Evolutionary conservation across 2,888 invertebrate genomes (phyloP), one percentile per base, ranked within the genome.

Genomic region (Drosophila affinis): DNA sequence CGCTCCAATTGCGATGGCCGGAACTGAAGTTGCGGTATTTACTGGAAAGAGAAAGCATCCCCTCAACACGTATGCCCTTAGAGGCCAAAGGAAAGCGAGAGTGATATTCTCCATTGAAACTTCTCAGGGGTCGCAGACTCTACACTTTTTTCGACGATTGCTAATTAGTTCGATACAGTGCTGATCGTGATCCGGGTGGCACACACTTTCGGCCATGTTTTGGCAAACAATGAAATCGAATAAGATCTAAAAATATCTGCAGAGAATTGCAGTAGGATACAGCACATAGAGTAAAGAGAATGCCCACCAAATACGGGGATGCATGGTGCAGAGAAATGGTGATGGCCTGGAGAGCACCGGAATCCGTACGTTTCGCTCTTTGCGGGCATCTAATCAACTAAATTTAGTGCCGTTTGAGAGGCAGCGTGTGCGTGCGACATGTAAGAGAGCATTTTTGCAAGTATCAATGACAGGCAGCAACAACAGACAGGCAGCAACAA

Each of bases 301-400:
- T 48, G 47, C 27, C 9, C 54, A 12, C 21, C 14, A 29, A 54
- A 32, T 51, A 39, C 45, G 56, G 57, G 21, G 6, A 5, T 1
- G 55, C 54, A 45, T 63, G 48, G 61, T 51, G 49, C 45, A 18
- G 14, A 17, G 39, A 17, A 6, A 45, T 55, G 65, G 53, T 32
- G 57, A 39, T 51, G 51, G 9, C 29, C 52, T 27, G 44, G 24
- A 9, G n/a, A 44, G 4, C 14, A 44, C 5, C 52, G 44, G 60
- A 70, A 62, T 62, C 70, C 72, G 46, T 47, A 3, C 70, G 59
- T 55, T 84, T 69, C 60, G 65, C 55, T 59, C 79, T 49, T 71
- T 53, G 62, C 49, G 61, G 80, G 75, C 83, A 86, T 84, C 88
- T 88, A 88, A 86, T 88, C 87, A 86, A 88, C 82, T 62, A 75